Conservation (phyloP, 2,113 vertebrate genomes). For the Mus pahari region DNA sequence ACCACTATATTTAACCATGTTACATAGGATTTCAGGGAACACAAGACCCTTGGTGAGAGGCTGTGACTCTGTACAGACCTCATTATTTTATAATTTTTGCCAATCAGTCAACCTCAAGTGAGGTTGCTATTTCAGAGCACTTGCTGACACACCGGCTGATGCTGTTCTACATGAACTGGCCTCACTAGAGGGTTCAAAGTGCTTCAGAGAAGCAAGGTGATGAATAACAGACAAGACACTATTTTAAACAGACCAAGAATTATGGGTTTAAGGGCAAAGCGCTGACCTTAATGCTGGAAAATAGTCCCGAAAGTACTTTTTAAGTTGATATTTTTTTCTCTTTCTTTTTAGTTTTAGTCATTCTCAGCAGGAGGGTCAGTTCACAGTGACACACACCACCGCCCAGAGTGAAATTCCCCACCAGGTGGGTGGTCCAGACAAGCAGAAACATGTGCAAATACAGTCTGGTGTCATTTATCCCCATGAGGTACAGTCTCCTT, state of each 20-base stretch:
- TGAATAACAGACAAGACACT: conserved; percentile 55
- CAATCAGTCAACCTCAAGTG: conserved; percentile 1
- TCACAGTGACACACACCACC: neutral
- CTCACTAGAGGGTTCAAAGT: conserved; percentile 49
- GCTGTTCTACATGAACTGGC: neutral
- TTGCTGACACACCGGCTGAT: neutral
- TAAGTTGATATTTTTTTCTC: neutral
- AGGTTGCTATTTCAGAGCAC: neutral
- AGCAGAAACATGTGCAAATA: neutral
- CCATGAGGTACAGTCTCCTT: neutral
- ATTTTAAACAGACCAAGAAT: conserved; percentile 72
- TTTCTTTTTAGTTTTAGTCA: conserved; percentile 47
- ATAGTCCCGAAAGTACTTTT: conserved; percentile 64
- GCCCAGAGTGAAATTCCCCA: neutral
- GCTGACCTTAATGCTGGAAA: conserved; percentile 66
- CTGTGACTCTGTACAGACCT: neutral
- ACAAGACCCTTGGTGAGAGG: neutral
- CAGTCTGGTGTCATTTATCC: neutral
- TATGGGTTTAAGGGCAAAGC: conserved; percentile 54
- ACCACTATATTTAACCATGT: neutral
- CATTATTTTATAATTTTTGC: neutral
- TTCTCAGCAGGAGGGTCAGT: conserved; percentile 38
- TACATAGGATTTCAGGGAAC: neutral
- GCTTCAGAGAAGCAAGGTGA: neutral
- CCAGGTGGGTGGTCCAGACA: conserved; percentile 59